Evolutionary conservation across 2,888 invertebrate genomes (phyloP), one percentile per base, ranked within the genome.

Genomic region (Drosophila bunnanda): DNA sequence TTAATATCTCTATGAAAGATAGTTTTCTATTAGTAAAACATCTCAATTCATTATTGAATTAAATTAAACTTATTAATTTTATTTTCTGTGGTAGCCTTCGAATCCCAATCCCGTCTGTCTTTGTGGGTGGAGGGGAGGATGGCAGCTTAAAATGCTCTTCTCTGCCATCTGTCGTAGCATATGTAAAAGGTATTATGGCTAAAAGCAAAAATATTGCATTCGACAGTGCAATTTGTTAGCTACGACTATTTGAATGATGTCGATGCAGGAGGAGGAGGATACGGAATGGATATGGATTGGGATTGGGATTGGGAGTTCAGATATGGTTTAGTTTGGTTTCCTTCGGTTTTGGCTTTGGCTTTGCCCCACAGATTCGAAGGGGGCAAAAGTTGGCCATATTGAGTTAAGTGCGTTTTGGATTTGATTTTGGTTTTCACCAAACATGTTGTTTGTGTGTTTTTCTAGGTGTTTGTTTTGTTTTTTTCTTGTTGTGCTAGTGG

Each of bases 161-260:
- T 53, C 64, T 41, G 60, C 67, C 65, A 61, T 70, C 81, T 78
- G 85, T 84, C 82, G 78, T 75, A 72, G 85, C 89, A 87, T 87
- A 89, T 89, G 85, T 87, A 87, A 89, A 83, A 87, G 88, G 89
- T 87, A 85, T 89, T 85, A 85, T 80, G 77, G 85, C 88, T 84
- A 85, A 89, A 88, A 86, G 86, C 80, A 83, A 86, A 89, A 88
- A 88, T 88, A 88, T 88, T 88, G 87, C 88, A 86, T 81, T 89
- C 87, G 89, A 88, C 88, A 88, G 87, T 88, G 89, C 89, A 89
- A 88, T 88, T 88, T 89, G 87, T 88, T 88, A 88, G 87, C 79
- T 57, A 39, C 75, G 56, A 65, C 46, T 79, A 77, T 83, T 83
- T 83, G 88, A 88, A 83, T 88, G 86, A 88, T 83, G 83, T 82